phyloP scores from a whole-genome alignment of 2,113 vertebrate species.

The Toxotes chatareus region DNA sequence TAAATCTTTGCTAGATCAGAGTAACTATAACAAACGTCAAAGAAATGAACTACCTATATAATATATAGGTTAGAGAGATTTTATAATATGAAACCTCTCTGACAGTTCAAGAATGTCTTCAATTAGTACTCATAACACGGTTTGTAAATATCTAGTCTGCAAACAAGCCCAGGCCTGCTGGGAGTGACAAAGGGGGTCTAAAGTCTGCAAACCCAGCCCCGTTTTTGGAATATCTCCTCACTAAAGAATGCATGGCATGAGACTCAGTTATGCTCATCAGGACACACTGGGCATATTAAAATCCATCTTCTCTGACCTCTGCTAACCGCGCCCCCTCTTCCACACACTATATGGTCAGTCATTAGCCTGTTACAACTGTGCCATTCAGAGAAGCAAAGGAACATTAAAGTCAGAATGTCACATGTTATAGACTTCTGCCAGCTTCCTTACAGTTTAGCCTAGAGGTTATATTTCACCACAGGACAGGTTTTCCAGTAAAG shows the following conservation, averaged over 20 bases:
- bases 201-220: not conserved
- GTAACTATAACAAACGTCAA: not conserved
- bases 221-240: not conserved
- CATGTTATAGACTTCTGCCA: not conserved
- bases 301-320: too few species aligned
- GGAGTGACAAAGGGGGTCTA: not conserved
- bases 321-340: too few species aligned
- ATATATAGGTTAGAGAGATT: too few species aligned
- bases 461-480: slow-evolving; percentile 11
- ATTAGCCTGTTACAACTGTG: not conserved
- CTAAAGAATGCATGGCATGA: slow-evolving; percentile 57
- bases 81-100: not conserved
- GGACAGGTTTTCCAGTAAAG: not conserved
- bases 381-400: not conserved
- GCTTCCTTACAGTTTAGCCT: not conserved
- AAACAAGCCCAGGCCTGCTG: slow-evolving; percentile 37
- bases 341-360: not conserved
- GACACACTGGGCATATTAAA: slow-evolving; percentile 24
- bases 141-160: not conserved
- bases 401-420: slow-evolving; percentile 1
- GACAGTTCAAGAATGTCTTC: not conserved
- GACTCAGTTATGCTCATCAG: not conserved
- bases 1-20: not conserved
- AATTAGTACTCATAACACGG: not conserved
- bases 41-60: not conserved